These are phyloP conservation scores for Ceriagrion tenellum DNA, from an alignment of 2,888 invertebrate species.

Conservation along the genomic window DNA sequence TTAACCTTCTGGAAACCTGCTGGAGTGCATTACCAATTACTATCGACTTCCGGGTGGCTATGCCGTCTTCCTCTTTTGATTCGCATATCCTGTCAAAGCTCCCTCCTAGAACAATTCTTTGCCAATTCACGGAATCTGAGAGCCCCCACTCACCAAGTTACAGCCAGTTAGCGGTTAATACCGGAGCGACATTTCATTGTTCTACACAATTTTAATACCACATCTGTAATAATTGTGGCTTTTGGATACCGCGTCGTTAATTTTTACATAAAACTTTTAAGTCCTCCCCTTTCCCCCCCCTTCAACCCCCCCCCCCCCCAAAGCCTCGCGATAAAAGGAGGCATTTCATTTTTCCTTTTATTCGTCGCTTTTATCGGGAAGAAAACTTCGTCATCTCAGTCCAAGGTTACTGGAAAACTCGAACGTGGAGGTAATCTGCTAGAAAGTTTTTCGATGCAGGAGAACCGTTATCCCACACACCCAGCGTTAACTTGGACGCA, in stretches of 20 bases:
- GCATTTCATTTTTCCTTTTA: neutral
- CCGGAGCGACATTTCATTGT: neutral
- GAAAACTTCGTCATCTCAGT: neutral
- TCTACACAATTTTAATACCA: neutral
- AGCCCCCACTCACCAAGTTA: too few relatives aligned
- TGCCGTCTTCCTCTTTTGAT: neutral
- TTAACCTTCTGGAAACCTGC: neutral
- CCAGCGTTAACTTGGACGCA: neutral
- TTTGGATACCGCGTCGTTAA: neutral
- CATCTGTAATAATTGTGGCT: neutral
- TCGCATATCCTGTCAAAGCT: neutral
- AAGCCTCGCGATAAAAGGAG: neutral
- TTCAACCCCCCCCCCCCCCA: too few relatives aligned
- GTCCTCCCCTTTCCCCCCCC: too few relatives aligned
- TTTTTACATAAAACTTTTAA: neutral
- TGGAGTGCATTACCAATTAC: neutral
- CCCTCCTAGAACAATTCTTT: neutral
- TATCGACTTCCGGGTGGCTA: neutral
- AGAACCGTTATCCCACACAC: neutral
- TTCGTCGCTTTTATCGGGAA: neutral
- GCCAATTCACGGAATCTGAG: too few relatives aligned
- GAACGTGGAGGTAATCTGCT: neutral
- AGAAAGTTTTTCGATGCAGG: neutral
- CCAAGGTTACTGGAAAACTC: neutral
- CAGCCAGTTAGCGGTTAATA: neutral